Percentiles rank a stretch among this genome's conserved stretches.
Evolutionary conservation across 1,140 invertebrate species (phyloP).

Genomic region (Chionoecetes opilio): DNA sequence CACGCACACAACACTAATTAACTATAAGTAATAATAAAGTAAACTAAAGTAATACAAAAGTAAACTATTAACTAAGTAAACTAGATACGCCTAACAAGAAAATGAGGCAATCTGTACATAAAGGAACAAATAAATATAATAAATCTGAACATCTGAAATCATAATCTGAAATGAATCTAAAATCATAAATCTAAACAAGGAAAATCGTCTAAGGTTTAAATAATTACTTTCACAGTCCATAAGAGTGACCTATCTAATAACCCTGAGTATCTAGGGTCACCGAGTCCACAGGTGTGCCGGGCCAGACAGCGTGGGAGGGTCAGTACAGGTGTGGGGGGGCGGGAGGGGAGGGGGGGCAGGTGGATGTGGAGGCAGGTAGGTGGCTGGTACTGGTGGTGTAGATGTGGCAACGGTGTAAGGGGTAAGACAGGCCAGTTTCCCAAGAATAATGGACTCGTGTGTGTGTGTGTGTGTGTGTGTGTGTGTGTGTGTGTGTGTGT

Average conservation of each 20-base stretch:
- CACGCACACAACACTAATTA: no score
- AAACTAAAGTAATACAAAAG: no score
- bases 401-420: background rate
- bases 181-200: background rate
- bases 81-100: no score
- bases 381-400: background rate
- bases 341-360: no score
- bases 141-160: no score
- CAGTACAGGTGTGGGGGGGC: no score
- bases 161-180: background rate
- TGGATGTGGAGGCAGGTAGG: no score
- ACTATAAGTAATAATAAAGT: no score
- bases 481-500: conserved; percentile 47
- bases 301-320: background rate
- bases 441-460: conserved; percentile 70
- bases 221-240: background rate
- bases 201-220: background rate
- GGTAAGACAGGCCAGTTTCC: conserved; percentile 64
- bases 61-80: no score
- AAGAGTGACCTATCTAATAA: background rate
- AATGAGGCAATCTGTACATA: no score
- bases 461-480: conserved; percentile 50
- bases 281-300: background rate
- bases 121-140: no score
- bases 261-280: background rate